Percentiles rank a stretch among this genome's conserved stretches.
phyloP scores from a whole-genome alignment of 1,140 invertebrate genomes.

The Theocolax elegans region DNA sequence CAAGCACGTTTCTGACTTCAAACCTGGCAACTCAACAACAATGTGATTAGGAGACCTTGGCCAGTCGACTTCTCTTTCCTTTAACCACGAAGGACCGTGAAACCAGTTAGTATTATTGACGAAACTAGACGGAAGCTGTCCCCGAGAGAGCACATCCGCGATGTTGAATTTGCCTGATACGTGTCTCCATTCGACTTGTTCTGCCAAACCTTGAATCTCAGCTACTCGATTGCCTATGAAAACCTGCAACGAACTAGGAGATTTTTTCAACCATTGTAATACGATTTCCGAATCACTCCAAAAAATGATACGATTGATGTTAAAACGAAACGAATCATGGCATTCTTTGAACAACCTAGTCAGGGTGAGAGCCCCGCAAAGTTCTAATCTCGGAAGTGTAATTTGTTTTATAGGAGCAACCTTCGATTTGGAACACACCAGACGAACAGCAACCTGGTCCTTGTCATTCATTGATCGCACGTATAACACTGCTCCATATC shows the following conservation, averaged over 20 bases:
- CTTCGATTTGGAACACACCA: constrained; percentile 56
- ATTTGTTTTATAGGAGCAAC: constrained; percentile 62
- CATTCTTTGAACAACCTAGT: no score
- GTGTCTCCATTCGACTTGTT: constrained; percentile 21
- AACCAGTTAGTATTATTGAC: neutral
- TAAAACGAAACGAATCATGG: neutral
- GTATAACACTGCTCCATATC: no score
- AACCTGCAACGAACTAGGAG: no score
- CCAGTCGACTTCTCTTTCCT: neutral
- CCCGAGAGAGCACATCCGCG: constrained; percentile 27
- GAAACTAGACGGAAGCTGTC: neutral
- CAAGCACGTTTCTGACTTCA: neutral
- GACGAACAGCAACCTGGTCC: neutral
- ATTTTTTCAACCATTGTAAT: no score
- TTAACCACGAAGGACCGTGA: neutral
- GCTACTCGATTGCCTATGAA: constrained; percentile 24
- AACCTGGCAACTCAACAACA: neutral
- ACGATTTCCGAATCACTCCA: neutral
- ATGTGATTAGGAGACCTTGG: neutral
- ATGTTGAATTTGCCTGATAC: constrained; percentile 16
- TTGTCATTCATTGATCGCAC: constrained; percentile 1
- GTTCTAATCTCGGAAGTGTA: no score
- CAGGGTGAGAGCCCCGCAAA: no score
- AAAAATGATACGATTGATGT: neutral
- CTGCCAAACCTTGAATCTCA: constrained; percentile 25